Conservation (phyloP, 2,888 invertebrate genomes). For the Drosophila niveifrons region DNA sequence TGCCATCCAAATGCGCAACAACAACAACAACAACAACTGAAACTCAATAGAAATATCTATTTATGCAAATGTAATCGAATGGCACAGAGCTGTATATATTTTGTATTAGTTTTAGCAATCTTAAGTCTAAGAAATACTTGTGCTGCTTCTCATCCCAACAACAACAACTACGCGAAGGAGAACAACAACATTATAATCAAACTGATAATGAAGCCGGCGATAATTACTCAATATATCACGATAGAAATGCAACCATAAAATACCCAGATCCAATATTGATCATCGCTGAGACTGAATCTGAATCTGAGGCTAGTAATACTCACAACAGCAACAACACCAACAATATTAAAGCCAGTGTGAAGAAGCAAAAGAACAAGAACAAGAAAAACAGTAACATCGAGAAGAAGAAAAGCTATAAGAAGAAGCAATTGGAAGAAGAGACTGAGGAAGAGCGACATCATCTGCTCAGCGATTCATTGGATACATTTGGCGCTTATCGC, state of each 20-base stretch:
- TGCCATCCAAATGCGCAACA: slow-evolving; percentile 61
- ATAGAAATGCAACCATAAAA: slow-evolving; percentile 22
- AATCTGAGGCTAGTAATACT: slow-evolving; percentile 57
- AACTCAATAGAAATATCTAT: slow-evolving; percentile 53
- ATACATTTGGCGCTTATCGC: slow-evolving; percentile 73
- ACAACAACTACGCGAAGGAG: neutral
- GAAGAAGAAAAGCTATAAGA: neutral
- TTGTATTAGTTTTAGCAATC: slow-evolving; percentile 76
- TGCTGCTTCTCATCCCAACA: slow-evolving; percentile 50
- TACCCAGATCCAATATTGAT: slow-evolving; percentile 35
- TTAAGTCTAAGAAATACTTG: slow-evolving; percentile 62
- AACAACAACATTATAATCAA: slow-evolving; percentile 30
- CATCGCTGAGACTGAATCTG: slow-evolving; percentile 45
- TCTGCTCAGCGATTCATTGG: slow-evolving; percentile 55
- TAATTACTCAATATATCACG: slow-evolving; percentile 47
- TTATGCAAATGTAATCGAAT: slow-evolving; percentile 74
- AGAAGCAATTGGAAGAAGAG: slow-evolving; percentile 2
- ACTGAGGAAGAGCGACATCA: slow-evolving; percentile 47
- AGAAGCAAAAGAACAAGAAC: slow-evolving; percentile 43
- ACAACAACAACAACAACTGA: slow-evolving; percentile 43
- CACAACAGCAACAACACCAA: slow-evolving; percentile 32
- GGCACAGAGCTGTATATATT: slow-evolving; percentile 78
- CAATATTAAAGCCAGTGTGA: slow-evolving; percentile 34
- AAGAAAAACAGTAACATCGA: slow-evolving; percentile 8
- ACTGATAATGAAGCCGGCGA: slow-evolving; percentile 47